phyloP scores from a whole-genome alignment of 2,113 vertebrate species.

The Tor tambroides region DNA sequence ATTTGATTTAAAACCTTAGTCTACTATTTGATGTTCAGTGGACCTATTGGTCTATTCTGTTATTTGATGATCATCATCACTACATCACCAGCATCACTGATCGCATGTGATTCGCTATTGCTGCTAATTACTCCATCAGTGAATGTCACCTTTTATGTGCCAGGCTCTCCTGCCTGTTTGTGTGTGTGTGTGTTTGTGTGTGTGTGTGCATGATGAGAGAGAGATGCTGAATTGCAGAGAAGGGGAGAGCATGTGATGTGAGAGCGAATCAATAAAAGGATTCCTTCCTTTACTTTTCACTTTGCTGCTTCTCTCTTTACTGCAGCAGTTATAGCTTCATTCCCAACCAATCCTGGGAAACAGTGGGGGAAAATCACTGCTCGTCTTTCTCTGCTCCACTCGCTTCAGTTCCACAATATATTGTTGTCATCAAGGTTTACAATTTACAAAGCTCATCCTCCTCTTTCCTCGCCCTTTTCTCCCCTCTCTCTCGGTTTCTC shows the following conservation, averaged over 20 bases:
- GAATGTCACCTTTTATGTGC: constrained; percentile 52
- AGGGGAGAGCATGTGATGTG: constrained; percentile 10
- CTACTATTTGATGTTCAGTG: not conserved
- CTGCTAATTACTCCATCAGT: constrained; percentile 51
- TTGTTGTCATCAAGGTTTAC: constrained; percentile 8
- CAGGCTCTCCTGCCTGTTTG: not conserved
- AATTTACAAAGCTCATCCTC: not conserved
- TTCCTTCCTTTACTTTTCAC: constrained; percentile 8
- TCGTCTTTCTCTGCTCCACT: not conserved
- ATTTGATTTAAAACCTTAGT: not conserved
- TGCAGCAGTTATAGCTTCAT: constrained; percentile 5
- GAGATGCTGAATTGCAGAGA: constrained; percentile 44
- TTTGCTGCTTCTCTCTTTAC: constrained; percentile 25
- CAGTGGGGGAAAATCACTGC: not conserved
- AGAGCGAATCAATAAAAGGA: constrained; percentile 34
- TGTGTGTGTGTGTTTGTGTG: no score
- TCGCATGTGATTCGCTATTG: constrained; percentile 32
- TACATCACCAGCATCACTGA: constrained; percentile 26
- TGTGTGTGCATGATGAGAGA: not conserved
- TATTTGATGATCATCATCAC: not conserved
- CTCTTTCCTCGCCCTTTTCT: not conserved
- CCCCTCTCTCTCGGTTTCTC: not conserved
- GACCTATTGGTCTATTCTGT: not conserved
- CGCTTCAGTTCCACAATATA: constrained; percentile 4
- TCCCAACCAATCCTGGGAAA: constrained; percentile 19